Percentiles rank a stretch among this genome's conserved stretches.
These are phyloP conservation scores for Zygothrica quintamaculata DNA, from an alignment of 2,888 invertebrate genomes.

Conservation along the genomic window DNA sequence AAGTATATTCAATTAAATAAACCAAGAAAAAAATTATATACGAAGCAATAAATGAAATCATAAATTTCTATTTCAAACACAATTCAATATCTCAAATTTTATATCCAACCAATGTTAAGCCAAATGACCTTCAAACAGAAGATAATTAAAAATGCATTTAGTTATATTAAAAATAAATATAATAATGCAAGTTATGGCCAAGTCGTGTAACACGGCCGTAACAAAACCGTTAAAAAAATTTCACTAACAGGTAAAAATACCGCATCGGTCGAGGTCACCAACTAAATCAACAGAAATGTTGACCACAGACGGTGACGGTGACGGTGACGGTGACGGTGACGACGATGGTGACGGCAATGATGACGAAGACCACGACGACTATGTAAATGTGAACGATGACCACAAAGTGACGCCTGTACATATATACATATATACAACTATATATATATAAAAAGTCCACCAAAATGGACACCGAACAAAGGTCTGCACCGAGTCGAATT, in stretches of 20 bases:
- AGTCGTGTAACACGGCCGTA: slow-evolving; percentile 18
- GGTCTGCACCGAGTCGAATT: slow-evolving; percentile 5
- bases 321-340: slow-evolving; percentile 12
- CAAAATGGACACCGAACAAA: slow-evolving; percentile 21
- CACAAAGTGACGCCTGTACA: slow-evolving; percentile 21
- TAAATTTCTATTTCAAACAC: too few species aligned
- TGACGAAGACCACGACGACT: slow-evolving; percentile 15
- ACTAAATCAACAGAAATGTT: slow-evolving; percentile 41
- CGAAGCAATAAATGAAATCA: too few species aligned
- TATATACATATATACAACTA: too few species aligned
- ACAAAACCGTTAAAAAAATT: slow-evolving; percentile 53
- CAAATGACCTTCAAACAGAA: slow-evolving; percentile 12
- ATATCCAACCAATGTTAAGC: too few species aligned
- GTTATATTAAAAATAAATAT: slow-evolving; percentile 53
- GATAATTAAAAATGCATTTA: slow-evolving; percentile 31
- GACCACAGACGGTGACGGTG: slow-evolving; percentile 25
- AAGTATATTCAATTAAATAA: background rate
- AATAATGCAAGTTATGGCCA: slow-evolving; percentile 31
- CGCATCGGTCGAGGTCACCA: slow-evolving; percentile 37
- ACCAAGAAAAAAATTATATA: too few species aligned
- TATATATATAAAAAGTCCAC: slow-evolving; percentile 3
- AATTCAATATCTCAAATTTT: too few species aligned
- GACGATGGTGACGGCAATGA: slow-evolving; percentile 31
- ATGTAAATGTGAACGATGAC: slow-evolving; percentile 9
- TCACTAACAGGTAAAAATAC: slow-evolving; percentile 44